Evolutionary conservation across 2,797 vertebrate genomes (phyloP), one percentile per base, ranked within the genome.

Genomic region (Acanthurus lineatus): DNA sequence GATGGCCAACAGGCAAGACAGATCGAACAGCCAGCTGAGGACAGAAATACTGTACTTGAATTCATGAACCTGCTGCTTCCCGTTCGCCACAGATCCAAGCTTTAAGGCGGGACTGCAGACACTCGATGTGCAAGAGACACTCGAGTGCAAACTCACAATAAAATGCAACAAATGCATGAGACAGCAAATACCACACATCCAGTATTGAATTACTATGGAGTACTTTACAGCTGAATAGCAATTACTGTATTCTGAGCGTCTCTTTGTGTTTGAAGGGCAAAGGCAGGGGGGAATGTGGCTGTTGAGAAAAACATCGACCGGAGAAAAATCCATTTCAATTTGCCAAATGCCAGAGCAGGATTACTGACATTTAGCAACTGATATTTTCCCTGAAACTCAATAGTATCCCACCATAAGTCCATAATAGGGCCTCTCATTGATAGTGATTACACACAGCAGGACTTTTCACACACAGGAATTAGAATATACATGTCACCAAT

Each of bases 311-410:
- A 86, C 70, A 92, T 82, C 58, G 68, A 92, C 81, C 84, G 63
- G 57, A 82, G 79, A 88, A 91, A 35, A 93, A 92, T 92, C 88
- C 63, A 92, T 92, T 92, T 91, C 88, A 88, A 91, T 93, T 91
- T 91, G 58, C 83, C 86, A 90, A 92, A 93, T 90, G 89, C 84
- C 86, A 85, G 74, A 3, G 62, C 79, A 81, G 89, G 86, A 93
- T 93, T 90, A 89, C 88, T 91, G 91, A 93, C 92, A 92, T 92
- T 92, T 91, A 91, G 83, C 81, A 79, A 89, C 84, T 82, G 84
- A 87, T 91, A 90, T 91, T 90, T 86, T 77, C 82, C 69, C 40
- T 47, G 76, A 87, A 92, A 86, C 87, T 86, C 86, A 67, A 68
- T 72, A 79, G 62, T 51, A 72, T 79, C 60, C 69, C 73, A 69